Base-by-base conservation (phyloP, 2,888 invertebrate species). In the Gari tellinella region DNA sequence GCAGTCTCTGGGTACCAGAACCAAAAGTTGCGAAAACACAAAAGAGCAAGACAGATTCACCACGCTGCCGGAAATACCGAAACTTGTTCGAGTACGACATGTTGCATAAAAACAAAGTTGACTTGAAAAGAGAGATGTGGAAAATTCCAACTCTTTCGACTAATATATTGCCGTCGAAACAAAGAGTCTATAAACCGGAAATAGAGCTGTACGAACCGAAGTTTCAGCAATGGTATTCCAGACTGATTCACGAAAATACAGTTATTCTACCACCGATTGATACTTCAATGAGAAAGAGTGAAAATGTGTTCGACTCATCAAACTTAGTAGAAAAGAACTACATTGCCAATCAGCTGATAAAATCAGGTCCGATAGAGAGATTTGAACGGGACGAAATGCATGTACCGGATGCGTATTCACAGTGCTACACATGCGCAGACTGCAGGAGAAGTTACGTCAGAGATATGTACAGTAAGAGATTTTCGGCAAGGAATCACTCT, bases 1-100 rank as follows among this genome's bases (percentile, higher is more conserved):
- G 49, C 21, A 52, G 69, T 17, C 43, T 67, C 4, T 78, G 77
- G 77, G 60, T 66, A 12, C 69, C 69, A 23, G 4, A n/a, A 7
- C 21, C 38, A 62, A 14, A 41, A 21, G 10, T 5, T 17, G 17
- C 46, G 31, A 19, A n/a, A 38, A 7, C 14, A n/a, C 37, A 7
- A 2, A 19, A 5, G 1, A 8, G 4, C n/a, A 46, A 45, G 23
- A 31, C n/a, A 2, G 17, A 14, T 23, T 51, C 43, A 7, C 25
- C 41, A 41, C 55, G 26, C 40, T 66, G 65, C 43, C 31, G 49
- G n/a, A 78, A 66, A 26, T 73, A 63, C 17, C 53, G 53, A 43
- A 78, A 78, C 41, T 26, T 78, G 45, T 70, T 43, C 26, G 77
- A 78, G 58, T 72, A 72, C 41, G 62, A 58, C 37, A 45, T 61